Percentiles rank a stretch among this genome's conserved stretches.
phyloP scores from a whole-genome alignment of 1,140 invertebrate genomes.

The Reticulitermes speratus region DNA sequence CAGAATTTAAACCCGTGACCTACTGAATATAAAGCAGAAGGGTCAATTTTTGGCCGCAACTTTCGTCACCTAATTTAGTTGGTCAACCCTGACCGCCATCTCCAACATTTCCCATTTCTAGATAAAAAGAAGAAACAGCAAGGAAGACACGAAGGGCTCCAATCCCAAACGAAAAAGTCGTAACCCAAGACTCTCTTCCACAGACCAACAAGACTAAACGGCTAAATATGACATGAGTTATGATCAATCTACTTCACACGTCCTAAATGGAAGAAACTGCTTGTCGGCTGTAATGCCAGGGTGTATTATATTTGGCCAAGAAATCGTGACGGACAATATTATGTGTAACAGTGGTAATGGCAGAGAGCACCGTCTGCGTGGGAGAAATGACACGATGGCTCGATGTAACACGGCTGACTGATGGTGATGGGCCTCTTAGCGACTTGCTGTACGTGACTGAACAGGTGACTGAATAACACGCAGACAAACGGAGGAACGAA shows the following conservation, averaged over 20 bases:
- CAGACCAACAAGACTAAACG: neutral
- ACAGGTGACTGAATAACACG: too few species aligned
- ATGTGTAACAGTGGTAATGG: too few species aligned
- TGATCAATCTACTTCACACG: constrained; percentile 11
- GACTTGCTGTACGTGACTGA: too few species aligned
- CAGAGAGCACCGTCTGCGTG: too few species aligned
- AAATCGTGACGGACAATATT: neutral
- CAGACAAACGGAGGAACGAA: too few species aligned
- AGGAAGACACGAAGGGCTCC: neutral
- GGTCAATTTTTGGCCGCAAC: too few species aligned
- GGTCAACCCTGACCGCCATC: neutral
- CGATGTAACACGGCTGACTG: too few species aligned
- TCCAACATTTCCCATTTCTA: neutral
- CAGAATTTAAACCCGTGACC: too few species aligned
- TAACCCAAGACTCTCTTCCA: neutral
- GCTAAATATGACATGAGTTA: neutral
- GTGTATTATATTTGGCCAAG: too few species aligned
- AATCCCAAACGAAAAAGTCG: neutral
- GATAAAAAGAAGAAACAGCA: neutral
- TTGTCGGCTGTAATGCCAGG: neutral
- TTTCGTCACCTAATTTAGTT: neutral
- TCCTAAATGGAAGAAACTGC: constrained; percentile 1
- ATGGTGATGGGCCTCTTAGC: too few species aligned
- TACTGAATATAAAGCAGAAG: too few species aligned
- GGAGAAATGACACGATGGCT: too few species aligned